Conservation (phyloP, 1,140 invertebrate genomes). For the Argopecten irradians region DNA sequence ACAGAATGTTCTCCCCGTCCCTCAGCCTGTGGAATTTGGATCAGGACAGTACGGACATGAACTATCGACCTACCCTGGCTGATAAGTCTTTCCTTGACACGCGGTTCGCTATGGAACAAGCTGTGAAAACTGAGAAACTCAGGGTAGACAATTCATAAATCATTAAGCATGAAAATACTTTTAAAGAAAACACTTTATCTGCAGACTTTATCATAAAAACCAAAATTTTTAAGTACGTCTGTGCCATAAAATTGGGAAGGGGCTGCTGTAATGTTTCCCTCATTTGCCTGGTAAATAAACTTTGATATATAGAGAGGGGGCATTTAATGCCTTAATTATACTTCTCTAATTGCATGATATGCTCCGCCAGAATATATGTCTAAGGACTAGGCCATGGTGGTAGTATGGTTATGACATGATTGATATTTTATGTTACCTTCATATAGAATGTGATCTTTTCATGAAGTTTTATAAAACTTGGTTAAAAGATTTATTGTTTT, state of each 20-base stretch:
- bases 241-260: background rate
- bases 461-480: no score
- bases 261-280: background rate
- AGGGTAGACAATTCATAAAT: slow-evolving; percentile 30
- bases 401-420: no score
- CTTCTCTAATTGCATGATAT: no score
- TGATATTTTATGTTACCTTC: no score
- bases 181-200: no score
- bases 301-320: no score
- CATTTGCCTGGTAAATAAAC: background rate
- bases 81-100: slow-evolving; percentile 45
- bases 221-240: background rate
- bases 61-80: slow-evolving; percentile 36
- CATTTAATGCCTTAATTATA: no score
- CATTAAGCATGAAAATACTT: no score
- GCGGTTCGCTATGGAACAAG: slow-evolving; percentile 53
- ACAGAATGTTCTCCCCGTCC: slow-evolving; percentile 40
- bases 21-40: slow-evolving; percentile 43
- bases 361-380: no score
- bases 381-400: no score
- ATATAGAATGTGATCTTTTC: no score
- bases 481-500: background rate
- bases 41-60: slow-evolving; percentile 41
- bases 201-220: background rate
- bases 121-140: slow-evolving; percentile 49